These are phyloP conservation scores for Arrhamphus sclerolepis DNA, from an alignment of 2,797 vertebrate species.

Conservation along the genomic window DNA sequence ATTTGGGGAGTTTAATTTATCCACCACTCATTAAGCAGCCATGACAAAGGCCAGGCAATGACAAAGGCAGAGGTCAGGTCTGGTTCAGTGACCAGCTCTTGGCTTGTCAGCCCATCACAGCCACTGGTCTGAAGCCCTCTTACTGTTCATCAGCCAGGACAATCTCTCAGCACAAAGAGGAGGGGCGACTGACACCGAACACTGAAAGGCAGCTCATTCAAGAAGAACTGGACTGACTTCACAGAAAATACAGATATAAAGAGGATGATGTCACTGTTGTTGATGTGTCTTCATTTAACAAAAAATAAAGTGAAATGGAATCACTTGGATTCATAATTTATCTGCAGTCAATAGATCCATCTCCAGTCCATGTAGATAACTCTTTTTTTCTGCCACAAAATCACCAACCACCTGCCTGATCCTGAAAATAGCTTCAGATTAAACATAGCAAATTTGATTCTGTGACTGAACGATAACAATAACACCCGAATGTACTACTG, in stretches of 20 bases:
- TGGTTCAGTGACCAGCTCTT: conserved; percentile 79
- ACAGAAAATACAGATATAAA: conserved; percentile 52
- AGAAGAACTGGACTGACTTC: conserved; percentile 68
- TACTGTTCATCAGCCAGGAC: conserved; percentile 70
- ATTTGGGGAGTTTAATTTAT: conserved; percentile 66
- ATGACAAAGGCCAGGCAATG: conserved; percentile 77
- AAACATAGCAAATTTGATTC: conserved; percentile 64
- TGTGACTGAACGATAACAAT: conserved; percentile 55
- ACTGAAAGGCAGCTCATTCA: conserved; percentile 61
- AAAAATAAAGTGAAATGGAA: conserved; percentile 28
- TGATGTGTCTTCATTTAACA: conserved; percentile 46
- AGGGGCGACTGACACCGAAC: conserved; percentile 49
- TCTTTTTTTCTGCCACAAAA: conserved; percentile 31
- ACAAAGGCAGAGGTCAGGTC: conserved; percentile 81
- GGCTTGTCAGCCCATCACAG: conserved; percentile 78
- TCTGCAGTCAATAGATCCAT: neutral
- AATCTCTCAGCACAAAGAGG: conserved; percentile 53
- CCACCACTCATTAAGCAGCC: conserved; percentile 80
- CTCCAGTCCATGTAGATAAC: conserved; percentile 5
- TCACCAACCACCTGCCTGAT: conserved; percentile 60
- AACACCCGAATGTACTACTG: conserved; percentile 65
- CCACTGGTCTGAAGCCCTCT: conserved; percentile 69
- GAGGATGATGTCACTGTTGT: conserved; percentile 59
- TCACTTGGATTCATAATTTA: neutral
- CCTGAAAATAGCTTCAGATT: conserved; percentile 71